Base-by-base conservation (phyloP, 2,797 vertebrate species). In the Gambusia yucatana region DNA sequence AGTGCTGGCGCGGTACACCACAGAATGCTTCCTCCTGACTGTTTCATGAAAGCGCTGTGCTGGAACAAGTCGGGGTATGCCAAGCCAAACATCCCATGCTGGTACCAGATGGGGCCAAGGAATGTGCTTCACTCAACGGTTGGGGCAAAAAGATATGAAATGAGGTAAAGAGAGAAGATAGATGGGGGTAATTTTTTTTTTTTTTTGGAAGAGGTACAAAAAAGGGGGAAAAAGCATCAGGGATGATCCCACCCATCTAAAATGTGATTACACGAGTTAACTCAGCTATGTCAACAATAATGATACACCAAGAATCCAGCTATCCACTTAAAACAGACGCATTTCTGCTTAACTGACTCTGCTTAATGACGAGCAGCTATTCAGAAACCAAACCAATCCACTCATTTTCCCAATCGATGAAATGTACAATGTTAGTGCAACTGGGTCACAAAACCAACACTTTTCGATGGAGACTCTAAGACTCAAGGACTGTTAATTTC, bases 81-180 rank as follows among this genome's bases (percentile, higher is more conserved):
- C 93, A 95, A 95, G 86, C 81, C 92, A 96, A 95, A 96, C 93
- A 95, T 90, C 89, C 91, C 91, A 93, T 90, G 93, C 93, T 90
- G 89, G 93, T 95, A 94, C 92, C 95, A 96, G 94, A 96, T 95
- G 93, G 94, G 91, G 87, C 90, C 86, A 91, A 93, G 93, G 95
- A 95, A 96, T 94, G 92, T 90, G 87, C 90, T 90, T 91, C 92
- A 67, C 90, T 93, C 86, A 88, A 89, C 89, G 90, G 91, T 77
- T 81, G 47, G 90, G 89, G 87, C 86, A 86, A 80, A 72, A 89
- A 87, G 83, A 88, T 86, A 90, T 44, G 59, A 82, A 84, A 77
- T 65, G 77, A 81, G 78, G 83, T 77, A 86, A 84, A 84, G 57
- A 77, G 57, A 77, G 4, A 75, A 65, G 59, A 50, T 82, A 82